phyloP scores from a whole-genome alignment of 2,113 vertebrate species.

The Syngnathoides biaculeatus region DNA sequence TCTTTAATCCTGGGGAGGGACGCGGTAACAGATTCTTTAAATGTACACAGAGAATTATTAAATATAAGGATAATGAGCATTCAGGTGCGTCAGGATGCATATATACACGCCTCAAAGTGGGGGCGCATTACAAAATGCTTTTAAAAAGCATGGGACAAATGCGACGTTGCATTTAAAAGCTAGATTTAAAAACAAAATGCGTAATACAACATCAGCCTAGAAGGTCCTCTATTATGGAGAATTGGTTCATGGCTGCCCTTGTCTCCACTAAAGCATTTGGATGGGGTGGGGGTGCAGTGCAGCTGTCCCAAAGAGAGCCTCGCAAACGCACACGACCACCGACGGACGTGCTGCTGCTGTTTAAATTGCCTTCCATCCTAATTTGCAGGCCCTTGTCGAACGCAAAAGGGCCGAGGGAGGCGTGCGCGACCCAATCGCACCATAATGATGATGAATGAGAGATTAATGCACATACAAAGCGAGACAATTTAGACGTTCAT shows the following conservation, averaged over 20 bases:
- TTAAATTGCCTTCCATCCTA: slow-evolving; percentile 95
- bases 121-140: slow-evolving; percentile 47
- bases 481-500: slow-evolving; percentile 98
- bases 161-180: neutral
- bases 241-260: slow-evolving; percentile 47
- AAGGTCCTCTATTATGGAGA: slow-evolving; percentile 53
- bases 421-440: slow-evolving; percentile 91
- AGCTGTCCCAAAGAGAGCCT: slow-evolving; percentile 62
- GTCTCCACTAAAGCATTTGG: slow-evolving; percentile 53
- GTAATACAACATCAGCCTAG: slow-evolving; percentile 51
- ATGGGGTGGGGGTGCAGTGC: slow-evolving; percentile 63
- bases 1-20: neutral
- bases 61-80: neutral
- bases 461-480: slow-evolving; percentile 99
- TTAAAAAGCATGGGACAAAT: slow-evolving; percentile 39
- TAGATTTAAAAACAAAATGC: slow-evolving; percentile 15
- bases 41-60: neutral
- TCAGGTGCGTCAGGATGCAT: neutral
- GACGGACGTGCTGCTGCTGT: slow-evolving; percentile 73
- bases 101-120: neutral
- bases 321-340: slow-evolving; percentile 25
- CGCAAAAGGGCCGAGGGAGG: slow-evolving; percentile 80
- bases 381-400: slow-evolving; percentile 85
- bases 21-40: neutral
- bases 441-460: slow-evolving; percentile 99